Conservation (phyloP, 1,140 invertebrate species). For the Heliothis subflexa region DNA sequence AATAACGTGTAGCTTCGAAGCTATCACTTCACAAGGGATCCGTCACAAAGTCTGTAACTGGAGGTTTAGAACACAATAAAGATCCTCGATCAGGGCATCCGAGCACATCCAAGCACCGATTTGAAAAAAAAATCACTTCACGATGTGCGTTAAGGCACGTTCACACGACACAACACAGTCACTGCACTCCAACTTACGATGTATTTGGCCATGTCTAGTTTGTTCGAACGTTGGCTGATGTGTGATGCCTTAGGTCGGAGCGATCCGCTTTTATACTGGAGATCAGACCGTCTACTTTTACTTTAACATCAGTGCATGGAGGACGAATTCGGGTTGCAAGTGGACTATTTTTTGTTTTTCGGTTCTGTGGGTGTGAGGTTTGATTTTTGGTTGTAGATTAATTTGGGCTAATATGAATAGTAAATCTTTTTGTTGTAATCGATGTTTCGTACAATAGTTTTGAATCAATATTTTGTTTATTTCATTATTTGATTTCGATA, state of each 20-base stretch:
- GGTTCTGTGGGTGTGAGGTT: not conserved
- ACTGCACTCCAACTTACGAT: conserved; percentile 83
- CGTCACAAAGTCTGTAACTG: not conserved
- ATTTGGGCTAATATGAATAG: too few relatives aligned
- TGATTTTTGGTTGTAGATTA: not conserved
- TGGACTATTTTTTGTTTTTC: conserved; percentile 62
- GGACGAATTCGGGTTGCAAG: conserved; percentile 73
- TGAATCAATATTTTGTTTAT: too few relatives aligned
- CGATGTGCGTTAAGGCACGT: conserved; percentile 14
- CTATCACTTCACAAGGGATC: not conserved
- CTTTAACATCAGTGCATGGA: conserved; percentile 68
- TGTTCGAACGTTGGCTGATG: conserved; percentile 62
- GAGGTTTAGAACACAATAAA: conserved; percentile 3
- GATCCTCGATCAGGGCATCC: not conserved
- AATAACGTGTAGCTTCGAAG: conserved; percentile 5
- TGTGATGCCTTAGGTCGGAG: conserved; percentile 65
- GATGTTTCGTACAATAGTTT: too few relatives aligned
- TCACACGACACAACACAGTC: conserved; percentile 58
- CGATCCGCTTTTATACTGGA: conserved; percentile 75
- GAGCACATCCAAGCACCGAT: conserved; percentile 29
- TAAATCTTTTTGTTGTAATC: too few relatives aligned
- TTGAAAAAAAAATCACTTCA: conserved; percentile 23
- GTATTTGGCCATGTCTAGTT: conserved; percentile 79
- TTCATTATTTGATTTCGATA: too few relatives aligned
- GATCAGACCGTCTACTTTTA: conserved; percentile 79